Evolutionary conservation across 2,888 invertebrate genomes (phyloP).

Genomic region (Pocota personata): DNA sequence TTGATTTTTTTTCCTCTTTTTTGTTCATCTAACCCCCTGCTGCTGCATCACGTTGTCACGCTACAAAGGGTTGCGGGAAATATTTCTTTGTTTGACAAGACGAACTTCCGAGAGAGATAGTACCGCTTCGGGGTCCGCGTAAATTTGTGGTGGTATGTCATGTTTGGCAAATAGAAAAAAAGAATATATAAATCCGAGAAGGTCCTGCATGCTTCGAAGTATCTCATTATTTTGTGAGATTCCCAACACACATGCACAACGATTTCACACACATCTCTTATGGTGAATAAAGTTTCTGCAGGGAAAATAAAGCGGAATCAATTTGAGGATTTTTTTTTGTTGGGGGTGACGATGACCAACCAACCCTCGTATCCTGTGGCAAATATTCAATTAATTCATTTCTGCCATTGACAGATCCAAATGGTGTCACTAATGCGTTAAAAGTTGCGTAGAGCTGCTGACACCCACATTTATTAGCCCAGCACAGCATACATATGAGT

Average conservation of each 20-base stretch:
- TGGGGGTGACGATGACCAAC: constrained; percentile 25
- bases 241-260: background rate
- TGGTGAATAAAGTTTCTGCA: constrained; percentile 33
- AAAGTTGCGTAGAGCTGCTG: constrained; percentile 64
- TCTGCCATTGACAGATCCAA: constrained; percentile 73
- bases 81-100: constrained; percentile 63
- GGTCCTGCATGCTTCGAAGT: constrained; percentile 59
- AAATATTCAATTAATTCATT: constrained; percentile 73
- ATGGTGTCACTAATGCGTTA: constrained; percentile 74
- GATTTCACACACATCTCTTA: background rate
- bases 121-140: constrained; percentile 54
- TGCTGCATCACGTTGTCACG: constrained; percentile 5
- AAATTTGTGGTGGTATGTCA: constrained; percentile 43
- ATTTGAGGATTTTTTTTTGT: constrained; percentile 33
- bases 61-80: constrained; percentile 61
- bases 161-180: constrained; percentile 33
- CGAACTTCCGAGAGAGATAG: constrained; percentile 65
- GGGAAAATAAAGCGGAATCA: constrained; percentile 35
- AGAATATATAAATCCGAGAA: constrained; percentile 37
- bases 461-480: constrained; percentile 67
- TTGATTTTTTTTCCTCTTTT: constrained; percentile 61
- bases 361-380: constrained; percentile 45
- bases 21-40: constrained; percentile 15
- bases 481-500: constrained; percentile 19
- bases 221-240: constrained; percentile 65